A percentile compares a stretch with the other conserved stretches of the same genome.
phyloP scores from a whole-genome alignment of 1,140 invertebrate genomes.

The Drosophila pruinosa region DNA sequence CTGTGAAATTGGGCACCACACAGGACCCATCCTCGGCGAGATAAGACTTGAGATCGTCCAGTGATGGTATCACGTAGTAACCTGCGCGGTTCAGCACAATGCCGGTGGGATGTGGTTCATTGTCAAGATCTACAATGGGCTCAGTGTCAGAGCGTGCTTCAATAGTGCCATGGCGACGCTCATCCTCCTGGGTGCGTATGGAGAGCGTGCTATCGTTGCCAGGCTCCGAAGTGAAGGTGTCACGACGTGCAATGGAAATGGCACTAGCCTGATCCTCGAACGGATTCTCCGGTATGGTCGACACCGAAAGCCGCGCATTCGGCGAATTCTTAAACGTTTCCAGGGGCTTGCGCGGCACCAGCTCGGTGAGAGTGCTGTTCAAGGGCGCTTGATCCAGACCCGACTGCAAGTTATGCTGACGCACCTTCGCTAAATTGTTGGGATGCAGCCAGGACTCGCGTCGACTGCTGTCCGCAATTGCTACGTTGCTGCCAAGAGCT shows the following conservation, averaged over 20 bases:
- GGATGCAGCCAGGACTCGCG: constrained; percentile 81
- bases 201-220: constrained; percentile 59
- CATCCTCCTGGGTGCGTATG: constrained; percentile 50
- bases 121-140: constrained; percentile 64
- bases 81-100: constrained; percentile 88
- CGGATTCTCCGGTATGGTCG: constrained; percentile 70
- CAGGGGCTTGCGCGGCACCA: constrained; percentile 72
- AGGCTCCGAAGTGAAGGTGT: constrained; percentile 55
- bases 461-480: constrained; percentile 49
- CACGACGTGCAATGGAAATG: constrained; percentile 46
- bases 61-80: constrained; percentile 93
- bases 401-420: constrained; percentile 72
- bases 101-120: constrained; percentile 85
- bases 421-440: constrained; percentile 74
- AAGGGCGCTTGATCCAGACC: constrained; percentile 55
- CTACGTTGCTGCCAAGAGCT: background rate
- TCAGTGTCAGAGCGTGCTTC: constrained; percentile 64
- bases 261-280: constrained; percentile 68
- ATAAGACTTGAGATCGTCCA: constrained; percentile 88
- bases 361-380: constrained; percentile 70
- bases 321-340: constrained; percentile 57
- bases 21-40: constrained; percentile 90
- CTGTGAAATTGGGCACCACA: constrained; percentile 94
- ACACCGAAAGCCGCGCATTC: constrained; percentile 54
- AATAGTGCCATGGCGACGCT: constrained; percentile 44